phyloP scores from a whole-genome alignment of 2,113 vertebrate species.

The Gnathonemus echidnorhynchus region DNA sequence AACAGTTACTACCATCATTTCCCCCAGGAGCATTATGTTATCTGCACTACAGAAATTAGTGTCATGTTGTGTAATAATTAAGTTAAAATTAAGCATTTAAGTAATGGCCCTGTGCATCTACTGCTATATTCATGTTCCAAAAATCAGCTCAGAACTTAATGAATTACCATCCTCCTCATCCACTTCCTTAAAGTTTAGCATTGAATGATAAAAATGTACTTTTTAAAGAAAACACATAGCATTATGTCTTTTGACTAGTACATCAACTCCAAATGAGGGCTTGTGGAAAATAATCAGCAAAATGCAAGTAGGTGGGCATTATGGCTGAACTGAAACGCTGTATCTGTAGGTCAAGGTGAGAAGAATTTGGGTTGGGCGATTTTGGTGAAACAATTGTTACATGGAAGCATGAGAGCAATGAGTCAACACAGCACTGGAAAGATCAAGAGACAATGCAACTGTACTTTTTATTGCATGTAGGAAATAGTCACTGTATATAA shows the following conservation, averaged over 20 bases:
- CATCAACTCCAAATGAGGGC: not conserved
- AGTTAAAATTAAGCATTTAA: not conserved
- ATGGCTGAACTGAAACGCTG: not conserved
- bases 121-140: not conserved
- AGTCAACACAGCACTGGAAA: not conserved
- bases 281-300: not conserved
- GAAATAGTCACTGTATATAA: not conserved
- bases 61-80: not conserved
- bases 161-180: not conserved
- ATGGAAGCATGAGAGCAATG: not conserved
- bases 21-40: not conserved
- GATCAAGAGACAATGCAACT: not conserved
- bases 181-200: not conserved
- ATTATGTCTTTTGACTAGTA: not conserved
- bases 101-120: not conserved
- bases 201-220: not conserved
- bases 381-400: not conserved
- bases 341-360: not conserved
- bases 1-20: not conserved
- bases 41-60: not conserved
- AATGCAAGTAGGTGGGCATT: not conserved
- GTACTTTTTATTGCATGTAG: not conserved
- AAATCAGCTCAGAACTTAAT: not conserved
- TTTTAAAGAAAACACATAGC: not conserved
- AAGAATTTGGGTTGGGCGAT: not conserved